Evolutionary conservation across 2,113 vertebrate species (phyloP).

Genomic region (Sardina pilchardus): DNA sequence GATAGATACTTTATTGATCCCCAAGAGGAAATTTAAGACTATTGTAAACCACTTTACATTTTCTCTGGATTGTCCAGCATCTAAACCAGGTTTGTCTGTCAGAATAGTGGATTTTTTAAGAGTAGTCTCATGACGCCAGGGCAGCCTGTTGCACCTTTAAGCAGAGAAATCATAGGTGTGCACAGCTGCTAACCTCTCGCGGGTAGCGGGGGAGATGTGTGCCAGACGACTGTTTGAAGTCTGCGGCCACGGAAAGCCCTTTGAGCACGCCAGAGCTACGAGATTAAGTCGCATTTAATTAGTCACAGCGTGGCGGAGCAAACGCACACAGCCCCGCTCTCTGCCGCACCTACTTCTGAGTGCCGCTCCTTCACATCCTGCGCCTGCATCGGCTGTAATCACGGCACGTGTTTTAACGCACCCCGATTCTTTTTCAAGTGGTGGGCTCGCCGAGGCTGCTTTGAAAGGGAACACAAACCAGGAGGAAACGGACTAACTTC

Average conservation of each 20-base stretch:
- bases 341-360: slow-evolving; percentile 24
- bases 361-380: slow-evolving; percentile 34
- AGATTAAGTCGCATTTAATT: slow-evolving; percentile 35
- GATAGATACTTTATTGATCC: too few relatives aligned
- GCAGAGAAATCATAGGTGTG: slow-evolving; percentile 34
- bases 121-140: neutral
- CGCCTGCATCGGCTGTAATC: slow-evolving; percentile 39
- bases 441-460: slow-evolving; percentile 8
- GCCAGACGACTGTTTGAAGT: slow-evolving; percentile 34
- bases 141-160: neutral
- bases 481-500: slow-evolving; percentile 41
- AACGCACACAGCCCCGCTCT: neutral
- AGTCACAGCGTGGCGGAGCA: slow-evolving; percentile 12
- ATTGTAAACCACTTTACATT: neutral
- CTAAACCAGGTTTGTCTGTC: neutral
- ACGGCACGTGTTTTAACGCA: slow-evolving; percentile 22
- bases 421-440: slow-evolving; percentile 34
- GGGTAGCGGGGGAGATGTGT: neutral
- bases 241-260: slow-evolving; percentile 14
- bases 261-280: slow-evolving; percentile 27
- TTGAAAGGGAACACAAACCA: slow-evolving; percentile 33
- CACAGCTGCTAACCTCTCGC: slow-evolving; percentile 32
- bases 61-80: neutral
- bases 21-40: too few relatives aligned
- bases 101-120: neutral